Evolutionary conservation across 1,140 invertebrate genomes (phyloP).

Genomic region (Brachionus rubens): DNA sequence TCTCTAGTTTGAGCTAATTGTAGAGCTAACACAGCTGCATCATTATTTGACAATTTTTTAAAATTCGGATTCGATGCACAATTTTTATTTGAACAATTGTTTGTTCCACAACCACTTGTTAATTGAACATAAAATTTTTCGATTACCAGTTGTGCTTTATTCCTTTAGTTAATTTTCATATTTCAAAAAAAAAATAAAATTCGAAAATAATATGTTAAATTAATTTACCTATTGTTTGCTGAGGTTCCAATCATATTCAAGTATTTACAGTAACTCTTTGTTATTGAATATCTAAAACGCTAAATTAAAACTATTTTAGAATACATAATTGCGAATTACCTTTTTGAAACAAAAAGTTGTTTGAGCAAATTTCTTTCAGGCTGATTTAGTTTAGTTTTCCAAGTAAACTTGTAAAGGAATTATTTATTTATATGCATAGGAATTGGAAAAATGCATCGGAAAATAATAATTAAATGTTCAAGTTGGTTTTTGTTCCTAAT

Average conservation of each 20-base stretch:
- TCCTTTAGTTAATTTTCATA: background rate
- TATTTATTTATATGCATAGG: too few species aligned
- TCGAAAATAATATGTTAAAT: too few species aligned
- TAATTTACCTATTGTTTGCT: too few species aligned
- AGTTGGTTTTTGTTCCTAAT: too few species aligned
- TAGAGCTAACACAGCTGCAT: conserved; percentile 80
- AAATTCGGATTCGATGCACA: conserved; percentile 74
- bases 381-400: too few species aligned
- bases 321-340: too few species aligned
- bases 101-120: conserved; percentile 81
- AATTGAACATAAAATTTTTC: conserved; percentile 88
- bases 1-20: conserved; percentile 79
- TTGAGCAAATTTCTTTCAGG: too few species aligned
- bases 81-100: conserved; percentile 74
- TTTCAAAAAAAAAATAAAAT: conserved; percentile 15
- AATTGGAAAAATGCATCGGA: too few species aligned
- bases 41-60: conserved; percentile 64
- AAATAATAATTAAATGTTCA: too few species aligned
- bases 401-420: too few species aligned
- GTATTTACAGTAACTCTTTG: conserved; percentile 8
- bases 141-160: conserved; percentile 73
- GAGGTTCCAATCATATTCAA: conserved; percentile 14
- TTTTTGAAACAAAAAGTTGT: too few species aligned
- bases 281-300: background rate
- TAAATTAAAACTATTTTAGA: too few species aligned